phyloP scores from a whole-genome alignment of 2,113 vertebrate species.

The Zingel zingel region DNA sequence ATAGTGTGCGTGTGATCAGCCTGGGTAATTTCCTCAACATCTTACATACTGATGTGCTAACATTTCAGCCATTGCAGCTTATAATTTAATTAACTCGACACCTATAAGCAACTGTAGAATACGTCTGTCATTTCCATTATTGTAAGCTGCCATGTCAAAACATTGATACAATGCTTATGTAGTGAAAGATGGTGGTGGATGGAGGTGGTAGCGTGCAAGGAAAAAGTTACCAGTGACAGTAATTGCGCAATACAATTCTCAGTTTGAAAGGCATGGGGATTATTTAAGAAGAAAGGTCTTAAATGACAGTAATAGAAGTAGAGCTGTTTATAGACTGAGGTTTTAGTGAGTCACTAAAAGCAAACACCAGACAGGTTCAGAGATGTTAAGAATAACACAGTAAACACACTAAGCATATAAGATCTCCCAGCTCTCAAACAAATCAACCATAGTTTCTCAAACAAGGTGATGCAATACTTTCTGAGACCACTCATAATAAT shows the following conservation, averaged over 20 bases:
- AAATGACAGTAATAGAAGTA: background rate
- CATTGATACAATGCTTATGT: background rate
- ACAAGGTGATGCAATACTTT: constrained; percentile 29
- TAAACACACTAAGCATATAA: constrained; percentile 50
- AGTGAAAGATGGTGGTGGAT: background rate
- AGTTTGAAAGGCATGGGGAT: constrained; percentile 18
- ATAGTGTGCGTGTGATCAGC: background rate
- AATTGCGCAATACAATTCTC: background rate
- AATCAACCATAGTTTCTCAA: background rate
- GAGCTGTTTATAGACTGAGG: constrained; percentile 31
- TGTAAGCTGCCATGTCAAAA: background rate
- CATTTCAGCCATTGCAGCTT: background rate
- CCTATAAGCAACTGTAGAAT: background rate
- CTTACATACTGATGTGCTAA: background rate
- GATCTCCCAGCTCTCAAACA: constrained; percentile 23
- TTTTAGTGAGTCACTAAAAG: constrained; percentile 54
- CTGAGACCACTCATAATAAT: background rate
- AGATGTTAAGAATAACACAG: constrained; percentile 56
- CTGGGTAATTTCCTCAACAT: background rate
- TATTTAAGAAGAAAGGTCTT: constrained; percentile 18
- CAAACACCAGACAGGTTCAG: constrained; percentile 45
- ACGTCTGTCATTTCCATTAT: background rate
- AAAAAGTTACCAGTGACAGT: constrained; percentile 2
- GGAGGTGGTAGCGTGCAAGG: background rate
- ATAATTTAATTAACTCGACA: background rate